A percentile compares a stretch with the other conserved stretches of the same genome.
These are phyloP conservation scores for Pseudoatta argentina DNA, from an alignment of 1,140 invertebrate genomes.

Conservation along the genomic window DNA sequence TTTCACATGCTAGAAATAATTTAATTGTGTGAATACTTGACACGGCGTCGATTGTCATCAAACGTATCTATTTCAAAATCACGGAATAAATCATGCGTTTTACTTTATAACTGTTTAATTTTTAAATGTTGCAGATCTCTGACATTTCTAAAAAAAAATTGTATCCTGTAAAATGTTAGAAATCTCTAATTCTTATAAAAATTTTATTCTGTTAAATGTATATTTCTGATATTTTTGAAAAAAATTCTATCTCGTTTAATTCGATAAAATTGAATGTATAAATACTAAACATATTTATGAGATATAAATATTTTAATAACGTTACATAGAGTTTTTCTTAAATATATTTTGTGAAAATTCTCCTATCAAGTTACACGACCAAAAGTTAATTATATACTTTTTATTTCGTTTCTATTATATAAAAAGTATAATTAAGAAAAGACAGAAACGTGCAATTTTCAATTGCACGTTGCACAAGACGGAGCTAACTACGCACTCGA, in stretches of 20 bases:
- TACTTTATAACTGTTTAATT: slow-evolving; percentile 6
- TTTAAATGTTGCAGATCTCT: not conserved
- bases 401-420: not conserved
- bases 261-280: not conserved
- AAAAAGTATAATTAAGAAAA: slow-evolving; percentile 8
- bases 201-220: not conserved
- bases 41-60: not conserved
- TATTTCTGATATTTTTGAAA: not conserved
- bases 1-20: slow-evolving; percentile 65
- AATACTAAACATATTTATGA: too few species aligned
- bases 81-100: not conserved
- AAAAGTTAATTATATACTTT: not conserved
- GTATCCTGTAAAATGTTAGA: not conserved
- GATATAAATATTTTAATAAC: not conserved
- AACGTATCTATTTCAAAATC: not conserved
- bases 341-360: slow-evolving; percentile 9
- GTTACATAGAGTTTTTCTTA: not conserved
- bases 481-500: slow-evolving; percentile 37
- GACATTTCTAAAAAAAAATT: not conserved
- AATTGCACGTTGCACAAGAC: not conserved
- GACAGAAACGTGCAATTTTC: slow-evolving; percentile 9
- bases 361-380: not conserved
- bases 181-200: not conserved
- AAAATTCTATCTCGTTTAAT: not conserved
- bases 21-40: slow-evolving; percentile 11